Evolutionary conservation across 2,888 invertebrate species (phyloP).

Genomic region (Cheilosia vulpina): DNA sequence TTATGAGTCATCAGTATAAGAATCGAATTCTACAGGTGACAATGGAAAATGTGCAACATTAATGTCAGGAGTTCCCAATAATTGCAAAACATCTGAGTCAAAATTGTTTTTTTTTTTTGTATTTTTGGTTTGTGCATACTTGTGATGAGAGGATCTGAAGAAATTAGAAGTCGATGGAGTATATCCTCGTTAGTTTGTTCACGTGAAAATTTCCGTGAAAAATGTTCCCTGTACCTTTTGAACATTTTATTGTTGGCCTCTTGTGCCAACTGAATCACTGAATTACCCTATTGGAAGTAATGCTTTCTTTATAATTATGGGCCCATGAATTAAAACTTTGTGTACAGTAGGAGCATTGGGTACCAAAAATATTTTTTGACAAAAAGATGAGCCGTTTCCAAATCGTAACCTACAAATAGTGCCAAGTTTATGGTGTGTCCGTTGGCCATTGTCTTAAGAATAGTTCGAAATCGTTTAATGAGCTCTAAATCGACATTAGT

Average conservation of each 20-base stretch:
- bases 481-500: too few species aligned
- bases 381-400: too few species aligned
- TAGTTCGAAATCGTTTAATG: too few species aligned
- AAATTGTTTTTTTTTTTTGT: conserved; percentile 5
- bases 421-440: too few species aligned
- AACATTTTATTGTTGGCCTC: neutral
- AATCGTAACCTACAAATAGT: too few species aligned
- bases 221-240: neutral
- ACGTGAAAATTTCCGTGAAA: neutral
- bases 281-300: too few species aligned
- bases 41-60: neutral
- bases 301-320: too few species aligned
- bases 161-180: too few species aligned
- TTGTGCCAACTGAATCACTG: too few species aligned
- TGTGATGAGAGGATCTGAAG: neutral
- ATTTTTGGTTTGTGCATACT: conserved; percentile 1
- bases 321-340: conserved; percentile 1
- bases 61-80: neutral
- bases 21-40: conserved; percentile 7
- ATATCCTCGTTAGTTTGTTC: neutral
- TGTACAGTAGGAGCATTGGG: neutral
- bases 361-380: neutral
- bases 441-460: too few species aligned
- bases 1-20: neutral
- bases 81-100: conserved; percentile 1